These are phyloP conservation scores for Dasypus novemcinctus DNA, from an alignment of 2,113 vertebrate genomes.

Conservation along the genomic window DNA sequence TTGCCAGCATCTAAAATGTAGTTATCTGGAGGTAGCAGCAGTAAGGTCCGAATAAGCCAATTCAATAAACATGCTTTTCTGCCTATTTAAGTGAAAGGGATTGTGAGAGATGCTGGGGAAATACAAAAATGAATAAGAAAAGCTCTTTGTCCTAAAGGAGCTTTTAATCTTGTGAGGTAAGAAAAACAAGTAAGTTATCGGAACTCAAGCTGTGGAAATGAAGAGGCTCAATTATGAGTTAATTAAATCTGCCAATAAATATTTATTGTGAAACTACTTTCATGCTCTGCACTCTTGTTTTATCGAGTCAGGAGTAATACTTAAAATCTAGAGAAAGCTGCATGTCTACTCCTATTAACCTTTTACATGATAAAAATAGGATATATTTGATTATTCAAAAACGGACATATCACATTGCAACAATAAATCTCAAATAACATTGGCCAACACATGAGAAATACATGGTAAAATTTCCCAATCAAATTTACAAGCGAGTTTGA, in stretches of 20 bases:
- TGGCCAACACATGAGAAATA: neutral
- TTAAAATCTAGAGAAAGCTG: neutral
- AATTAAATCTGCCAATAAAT: neutral
- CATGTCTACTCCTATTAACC: too few relatives aligned
- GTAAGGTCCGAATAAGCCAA: neutral
- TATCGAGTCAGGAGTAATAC: too few relatives aligned
- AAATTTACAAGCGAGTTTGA: neutral
- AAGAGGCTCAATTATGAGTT: fast-evolving
- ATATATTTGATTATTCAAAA: neutral
- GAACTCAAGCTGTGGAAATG: fast-evolving
- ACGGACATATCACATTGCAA: fast-evolving
- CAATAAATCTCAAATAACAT: neutral
- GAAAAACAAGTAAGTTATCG: neutral
- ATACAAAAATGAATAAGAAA: fast-evolving
- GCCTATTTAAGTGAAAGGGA: too few relatives aligned
- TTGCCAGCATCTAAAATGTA: neutral
- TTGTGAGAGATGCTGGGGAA: neutral
- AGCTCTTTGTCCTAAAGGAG: neutral
- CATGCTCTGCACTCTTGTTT: neutral
- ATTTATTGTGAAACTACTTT: neutral
- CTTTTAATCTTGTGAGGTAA: neutral
- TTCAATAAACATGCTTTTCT: neutral
- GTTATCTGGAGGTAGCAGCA: neutral
- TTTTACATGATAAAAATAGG: too few relatives aligned
- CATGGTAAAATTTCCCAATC: neutral